A percentile compares a stretch with the other conserved stretches of the same genome.
Conservation (phyloP, 2,888 invertebrate species). For the Ectemnius lituratus region DNA sequence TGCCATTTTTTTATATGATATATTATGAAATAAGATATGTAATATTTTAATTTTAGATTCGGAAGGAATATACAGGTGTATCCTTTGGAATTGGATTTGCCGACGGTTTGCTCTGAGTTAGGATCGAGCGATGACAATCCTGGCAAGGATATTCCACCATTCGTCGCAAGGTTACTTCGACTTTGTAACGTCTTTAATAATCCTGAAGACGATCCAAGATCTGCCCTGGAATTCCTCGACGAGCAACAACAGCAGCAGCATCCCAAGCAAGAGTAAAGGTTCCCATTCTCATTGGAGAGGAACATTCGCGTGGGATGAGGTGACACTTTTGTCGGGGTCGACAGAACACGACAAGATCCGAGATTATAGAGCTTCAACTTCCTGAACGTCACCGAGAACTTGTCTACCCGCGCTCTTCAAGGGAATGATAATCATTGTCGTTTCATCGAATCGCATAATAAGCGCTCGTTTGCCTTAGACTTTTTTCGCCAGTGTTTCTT, state of each 20-base stretch:
- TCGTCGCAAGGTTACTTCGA: constrained; percentile 54
- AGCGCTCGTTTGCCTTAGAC: neutral
- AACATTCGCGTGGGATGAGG: constrained; percentile 6
- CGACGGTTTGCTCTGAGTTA: constrained; percentile 57
- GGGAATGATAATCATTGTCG: neutral
- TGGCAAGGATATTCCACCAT: constrained; percentile 43
- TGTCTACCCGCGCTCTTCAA: constrained; percentile 19
- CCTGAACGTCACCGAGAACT: constrained; percentile 4
- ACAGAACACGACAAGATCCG: too few species aligned
- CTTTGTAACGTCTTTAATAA: constrained; percentile 60
- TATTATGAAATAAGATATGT: too few species aligned
- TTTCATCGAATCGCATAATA: neutral
- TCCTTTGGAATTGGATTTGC: constrained; percentile 55
- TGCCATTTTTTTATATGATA: too few species aligned
- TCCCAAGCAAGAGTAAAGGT: constrained; percentile 46
- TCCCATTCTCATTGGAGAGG: neutral
- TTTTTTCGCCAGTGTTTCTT: too few species aligned
- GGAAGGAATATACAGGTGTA: constrained; percentile 54
- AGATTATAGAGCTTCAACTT: constrained; percentile 5
- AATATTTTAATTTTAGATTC: constrained; percentile 37
- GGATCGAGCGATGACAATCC: constrained; percentile 36
- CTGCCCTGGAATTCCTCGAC: constrained; percentile 49
- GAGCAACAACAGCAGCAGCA: constrained; percentile 22
- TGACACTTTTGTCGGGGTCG: too few species aligned
- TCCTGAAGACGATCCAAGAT: constrained; percentile 46